These are phyloP conservation scores for Pristionchus arcanus DNA, from an alignment of 2,888 invertebrate genomes.

Conservation along the genomic window DNA sequence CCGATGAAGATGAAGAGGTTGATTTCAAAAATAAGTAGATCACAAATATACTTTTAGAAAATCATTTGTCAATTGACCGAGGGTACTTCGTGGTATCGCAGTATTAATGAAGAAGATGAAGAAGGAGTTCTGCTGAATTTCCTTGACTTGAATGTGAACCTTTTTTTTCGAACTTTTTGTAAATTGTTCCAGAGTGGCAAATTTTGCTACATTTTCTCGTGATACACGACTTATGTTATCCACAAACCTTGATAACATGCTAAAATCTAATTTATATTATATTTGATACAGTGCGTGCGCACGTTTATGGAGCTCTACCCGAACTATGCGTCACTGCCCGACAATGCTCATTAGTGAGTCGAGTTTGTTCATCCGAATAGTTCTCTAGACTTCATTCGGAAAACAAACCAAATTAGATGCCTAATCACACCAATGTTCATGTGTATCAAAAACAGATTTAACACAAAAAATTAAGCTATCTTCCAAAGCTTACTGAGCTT, in stretches of 20 bases:
- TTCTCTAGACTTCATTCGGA: not conserved
- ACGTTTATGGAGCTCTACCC: not conserved
- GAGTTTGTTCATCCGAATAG: not conserved
- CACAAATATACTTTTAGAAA: not conserved
- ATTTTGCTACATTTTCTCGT: too few species aligned
- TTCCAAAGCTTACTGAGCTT: constrained; percentile 59
- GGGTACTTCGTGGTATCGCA: not conserved
- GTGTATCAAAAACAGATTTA: not conserved
- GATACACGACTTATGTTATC: too few species aligned
- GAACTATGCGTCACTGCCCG: constrained; percentile 60
- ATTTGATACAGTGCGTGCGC: constrained; percentile 16
- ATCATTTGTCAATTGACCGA: constrained; percentile 21
- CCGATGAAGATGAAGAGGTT: not conserved
- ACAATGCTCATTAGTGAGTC: constrained; percentile 62
- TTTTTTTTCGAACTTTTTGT: not conserved
- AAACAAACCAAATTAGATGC: not conserved
- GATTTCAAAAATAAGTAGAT: not conserved
- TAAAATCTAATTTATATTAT: too few species aligned
- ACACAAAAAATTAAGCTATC: constrained; percentile 54
- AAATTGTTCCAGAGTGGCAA: too few species aligned
- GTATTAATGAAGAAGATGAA: constrained; percentile 13
- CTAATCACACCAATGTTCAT: too few species aligned
- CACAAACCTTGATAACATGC: too few species aligned
- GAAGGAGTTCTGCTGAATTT: not conserved
- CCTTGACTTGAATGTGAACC: not conserved